Percentiles rank a stretch among this genome's conserved stretches.
phyloP scores from a whole-genome alignment of 2,797 vertebrate genomes.

The Eidolon dupreanum region DNA sequence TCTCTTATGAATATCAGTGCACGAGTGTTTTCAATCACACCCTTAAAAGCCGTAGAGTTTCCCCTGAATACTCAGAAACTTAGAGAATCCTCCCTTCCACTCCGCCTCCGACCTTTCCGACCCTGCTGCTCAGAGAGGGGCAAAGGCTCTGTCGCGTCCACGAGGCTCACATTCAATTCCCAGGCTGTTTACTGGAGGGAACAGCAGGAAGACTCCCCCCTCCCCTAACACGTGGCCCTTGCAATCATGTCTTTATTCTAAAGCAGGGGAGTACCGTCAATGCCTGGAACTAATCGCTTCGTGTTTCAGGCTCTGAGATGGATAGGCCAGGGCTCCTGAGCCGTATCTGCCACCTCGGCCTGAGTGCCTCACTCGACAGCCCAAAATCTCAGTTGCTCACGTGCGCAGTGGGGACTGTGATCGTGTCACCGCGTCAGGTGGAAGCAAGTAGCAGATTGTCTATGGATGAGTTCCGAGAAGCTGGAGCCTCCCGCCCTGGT shows the following conservation, averaged over 20 bases:
- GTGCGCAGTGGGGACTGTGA: accelerated
- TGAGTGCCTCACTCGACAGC: not conserved
- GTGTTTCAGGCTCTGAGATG: not conserved
- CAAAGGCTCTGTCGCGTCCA: accelerated
- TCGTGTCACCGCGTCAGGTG: accelerated
- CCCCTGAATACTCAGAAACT: not conserved
- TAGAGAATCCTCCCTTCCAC: not conserved
- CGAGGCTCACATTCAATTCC: not conserved
- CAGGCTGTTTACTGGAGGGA: not conserved
- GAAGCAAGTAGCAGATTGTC: accelerated
- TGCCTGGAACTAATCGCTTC: not conserved
- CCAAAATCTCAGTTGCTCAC: not conserved
- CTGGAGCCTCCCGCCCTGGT: no score
- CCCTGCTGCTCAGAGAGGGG: not conserved
- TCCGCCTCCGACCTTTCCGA: not conserved
- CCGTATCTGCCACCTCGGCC: accelerated
- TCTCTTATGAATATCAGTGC: not conserved
- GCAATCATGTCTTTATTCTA: not conserved
- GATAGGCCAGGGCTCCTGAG: not conserved
- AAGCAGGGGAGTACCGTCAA: not conserved
- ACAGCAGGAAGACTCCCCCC: not conserved
- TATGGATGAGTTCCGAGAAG: accelerated
- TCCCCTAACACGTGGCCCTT: not conserved
- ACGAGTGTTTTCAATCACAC: not conserved
- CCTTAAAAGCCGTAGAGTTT: not conserved